A percentile compares a stretch with the other conserved stretches of the same genome.
Evolutionary conservation across 2,888 invertebrate species (phyloP).

Genomic region (Luffia ferchaultella): DNA sequence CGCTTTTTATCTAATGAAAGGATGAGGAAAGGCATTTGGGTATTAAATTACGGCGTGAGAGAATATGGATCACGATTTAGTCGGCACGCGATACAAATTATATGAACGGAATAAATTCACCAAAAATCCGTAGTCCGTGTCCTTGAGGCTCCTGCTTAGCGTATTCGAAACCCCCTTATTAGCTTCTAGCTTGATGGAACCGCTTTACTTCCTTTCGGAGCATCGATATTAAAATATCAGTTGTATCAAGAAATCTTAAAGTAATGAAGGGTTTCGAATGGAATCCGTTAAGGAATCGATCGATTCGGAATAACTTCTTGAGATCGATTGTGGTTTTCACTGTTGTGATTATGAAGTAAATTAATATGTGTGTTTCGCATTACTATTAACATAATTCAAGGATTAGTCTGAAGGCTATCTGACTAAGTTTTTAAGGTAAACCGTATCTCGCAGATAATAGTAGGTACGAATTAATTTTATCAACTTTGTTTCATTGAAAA

Average conservation of each 20-base stretch:
- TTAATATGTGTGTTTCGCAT: not conserved
- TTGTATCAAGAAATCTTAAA: not conserved
- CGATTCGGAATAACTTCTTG: not conserved
- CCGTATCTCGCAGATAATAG: no score
- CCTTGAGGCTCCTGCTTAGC: not conserved
- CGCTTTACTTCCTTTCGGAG: not conserved
- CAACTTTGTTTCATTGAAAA: no score
- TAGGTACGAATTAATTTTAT: no score
- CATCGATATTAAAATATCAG: not conserved
- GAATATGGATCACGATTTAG: conserved; percentile 6
- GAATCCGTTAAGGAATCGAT: not conserved
- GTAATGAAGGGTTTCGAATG: not conserved
- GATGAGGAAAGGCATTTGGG: not conserved
- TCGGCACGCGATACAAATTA: conserved; percentile 6
- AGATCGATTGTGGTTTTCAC: not conserved
- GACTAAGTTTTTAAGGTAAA: not conserved
- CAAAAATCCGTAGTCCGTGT: not conserved
- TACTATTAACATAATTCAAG: not conserved
- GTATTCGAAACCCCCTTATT: not conserved
- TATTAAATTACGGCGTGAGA: conserved; percentile 5
- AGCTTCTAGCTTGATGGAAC: not conserved
- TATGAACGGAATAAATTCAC: not conserved
- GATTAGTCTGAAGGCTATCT: not conserved
- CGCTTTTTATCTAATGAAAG: not conserved
- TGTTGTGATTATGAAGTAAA: not conserved